Conservation (phyloP, 2,797 vertebrate genomes). For the Orientallactaga sibirica region DNA sequence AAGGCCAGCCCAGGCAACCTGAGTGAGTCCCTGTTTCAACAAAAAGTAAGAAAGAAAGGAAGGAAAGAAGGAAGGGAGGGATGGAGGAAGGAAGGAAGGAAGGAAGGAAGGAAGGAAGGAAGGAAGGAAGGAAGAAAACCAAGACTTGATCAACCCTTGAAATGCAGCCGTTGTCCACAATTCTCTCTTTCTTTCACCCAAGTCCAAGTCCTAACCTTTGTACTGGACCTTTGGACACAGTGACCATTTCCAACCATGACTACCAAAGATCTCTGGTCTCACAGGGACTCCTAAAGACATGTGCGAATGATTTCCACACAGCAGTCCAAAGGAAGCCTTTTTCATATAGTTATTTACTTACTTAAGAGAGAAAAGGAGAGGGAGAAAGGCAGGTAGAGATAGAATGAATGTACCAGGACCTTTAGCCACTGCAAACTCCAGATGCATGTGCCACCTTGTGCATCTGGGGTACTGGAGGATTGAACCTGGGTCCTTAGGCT, state of each 20-base stretch:
- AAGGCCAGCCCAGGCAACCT: not conserved
- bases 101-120: too few species aligned
- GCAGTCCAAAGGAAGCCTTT: not conserved
- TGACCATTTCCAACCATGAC: not conserved
- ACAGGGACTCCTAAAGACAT: not conserved
- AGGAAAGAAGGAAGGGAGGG: too few species aligned
- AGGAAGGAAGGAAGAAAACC: too few species aligned
- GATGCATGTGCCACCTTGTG: too few species aligned
- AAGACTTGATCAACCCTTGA: not conserved
- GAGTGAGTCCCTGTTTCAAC: not conserved
- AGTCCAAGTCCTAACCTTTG: not conserved
- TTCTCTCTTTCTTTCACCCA: not conserved
- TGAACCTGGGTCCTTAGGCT: too few species aligned
- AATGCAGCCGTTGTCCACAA: not conserved
- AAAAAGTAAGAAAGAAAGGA: not conserved
- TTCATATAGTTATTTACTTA: too few species aligned
- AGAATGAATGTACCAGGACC: too few species aligned
- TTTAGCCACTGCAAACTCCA: too few species aligned
- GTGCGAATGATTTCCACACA: not conserved
- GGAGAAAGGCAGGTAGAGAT: too few species aligned
- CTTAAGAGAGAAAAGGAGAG: too few species aligned
- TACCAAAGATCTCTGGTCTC: not conserved
- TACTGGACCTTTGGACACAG: not conserved
- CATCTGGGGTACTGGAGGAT: too few species aligned
- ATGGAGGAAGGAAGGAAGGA: too few species aligned